Conservation (phyloP, 2,113 vertebrate species). For the Centrocercus urophasianus region DNA sequence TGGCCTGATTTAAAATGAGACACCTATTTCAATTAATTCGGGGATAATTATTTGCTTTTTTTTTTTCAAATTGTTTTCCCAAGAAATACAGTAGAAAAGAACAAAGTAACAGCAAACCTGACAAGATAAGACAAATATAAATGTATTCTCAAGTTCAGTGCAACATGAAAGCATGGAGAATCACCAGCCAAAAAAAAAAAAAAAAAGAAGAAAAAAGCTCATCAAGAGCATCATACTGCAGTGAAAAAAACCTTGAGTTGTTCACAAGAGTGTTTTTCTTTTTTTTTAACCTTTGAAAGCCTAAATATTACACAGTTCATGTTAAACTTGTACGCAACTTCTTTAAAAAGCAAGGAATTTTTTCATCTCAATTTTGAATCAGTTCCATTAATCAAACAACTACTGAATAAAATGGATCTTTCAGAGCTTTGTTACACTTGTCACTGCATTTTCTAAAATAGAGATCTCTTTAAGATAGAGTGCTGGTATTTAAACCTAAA, state of each 20-base stretch:
- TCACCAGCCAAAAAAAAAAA: not conserved
- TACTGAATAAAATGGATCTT: not conserved
- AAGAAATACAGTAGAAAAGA: not conserved
- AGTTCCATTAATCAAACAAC: slow-evolving; percentile 7
- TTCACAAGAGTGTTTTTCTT: not conserved
- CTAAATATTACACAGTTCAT: not conserved
- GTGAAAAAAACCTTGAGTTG: not conserved
- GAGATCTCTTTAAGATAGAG: not conserved
- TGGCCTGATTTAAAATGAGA: not conserved
- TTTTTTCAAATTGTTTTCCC: not conserved
- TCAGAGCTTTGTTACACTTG: not conserved
- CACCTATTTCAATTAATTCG: not conserved
- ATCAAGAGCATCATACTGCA: not conserved
- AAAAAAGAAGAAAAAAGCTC: not conserved
- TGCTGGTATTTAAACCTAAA: not conserved
- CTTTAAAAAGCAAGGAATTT: not conserved
- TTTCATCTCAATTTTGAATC: not conserved
- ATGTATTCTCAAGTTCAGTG: slow-evolving; percentile 9
- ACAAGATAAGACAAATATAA: not conserved
- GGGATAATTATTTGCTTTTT: too few species aligned
- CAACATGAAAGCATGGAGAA: not conserved
- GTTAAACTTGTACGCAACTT: not conserved
- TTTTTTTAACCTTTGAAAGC: not conserved
- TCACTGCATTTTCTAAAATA: not conserved
- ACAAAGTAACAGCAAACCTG: not conserved